Evolutionary conservation across 92 coral and sea anemone species (phyloP), one percentile per base, ranked within the genome.

Genomic region (Actinostola sp.): DNA sequence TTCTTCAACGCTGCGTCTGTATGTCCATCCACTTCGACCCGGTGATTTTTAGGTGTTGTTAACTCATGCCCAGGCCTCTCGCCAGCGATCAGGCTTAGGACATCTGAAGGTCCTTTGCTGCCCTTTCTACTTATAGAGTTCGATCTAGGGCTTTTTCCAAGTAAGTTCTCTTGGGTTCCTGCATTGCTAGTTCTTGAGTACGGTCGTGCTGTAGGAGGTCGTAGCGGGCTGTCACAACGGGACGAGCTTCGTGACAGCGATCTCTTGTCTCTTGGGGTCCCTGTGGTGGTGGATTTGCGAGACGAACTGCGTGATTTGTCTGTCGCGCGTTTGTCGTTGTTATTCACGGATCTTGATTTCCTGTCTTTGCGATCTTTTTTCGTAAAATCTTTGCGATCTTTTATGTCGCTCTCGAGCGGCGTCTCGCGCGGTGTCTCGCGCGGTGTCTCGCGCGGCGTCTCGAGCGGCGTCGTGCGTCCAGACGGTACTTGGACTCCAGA

Each of bases 21-120:
- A 9, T 6, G 25, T 64, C 41, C 70, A 39, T 72, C 69, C 1
- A 43, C 58, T 26, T 64, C 81, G 35, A 51, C 8, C n/a, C 65
- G 27, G 35, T 63, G 52, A 30, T 64, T 63, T 6, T 52, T 23
- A 20, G 34, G 64, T 8, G 43, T 35, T 5, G 61, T 29, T 9
- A 63, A 19, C 16, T 52, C 64, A n/a, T 64, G 44, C 8, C 63
- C 43, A 33, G 81, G 81, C 11, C 74, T 38, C 25, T 68, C 74
- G 10, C 74, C 74, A 4, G 74, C 74, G 1, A 68, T 68, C 0
- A 68, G 74, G 41, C 74, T 51, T 50, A 51, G 15, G 8, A 68
- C 38, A 50, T 68, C 74, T n/a, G 74, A 17, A 13, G 49, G 57
- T 33, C 74, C 74, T 68, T 32, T 51, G 41, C 44, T 51, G 30